Conservation (phyloP, 2,113 vertebrate species). For the Chionomys nivalis region DNA sequence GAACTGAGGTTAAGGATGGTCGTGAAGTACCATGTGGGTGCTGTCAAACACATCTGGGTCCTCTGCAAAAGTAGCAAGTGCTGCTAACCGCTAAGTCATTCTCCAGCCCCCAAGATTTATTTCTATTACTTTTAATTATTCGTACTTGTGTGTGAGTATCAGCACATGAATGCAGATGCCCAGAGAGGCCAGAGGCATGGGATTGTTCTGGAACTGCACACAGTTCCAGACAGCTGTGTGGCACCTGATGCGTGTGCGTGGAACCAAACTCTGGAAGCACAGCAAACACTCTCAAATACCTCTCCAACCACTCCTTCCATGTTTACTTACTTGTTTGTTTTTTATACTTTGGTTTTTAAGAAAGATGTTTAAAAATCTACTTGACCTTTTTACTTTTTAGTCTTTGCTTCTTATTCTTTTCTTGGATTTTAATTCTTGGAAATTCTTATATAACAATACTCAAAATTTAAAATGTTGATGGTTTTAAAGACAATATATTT, state of each 20-base stretch:
- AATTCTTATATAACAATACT: slow-evolving; percentile 24
- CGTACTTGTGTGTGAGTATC: background rate
- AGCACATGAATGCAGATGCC: background rate
- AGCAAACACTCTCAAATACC: background rate
- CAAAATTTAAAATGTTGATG: background rate
- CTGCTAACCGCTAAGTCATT: background rate
- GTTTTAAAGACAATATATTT: background rate
- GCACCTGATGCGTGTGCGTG: background rate
- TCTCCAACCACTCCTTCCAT: background rate
- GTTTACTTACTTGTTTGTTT: background rate
- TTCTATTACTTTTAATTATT: background rate
- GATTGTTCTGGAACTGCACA: background rate
- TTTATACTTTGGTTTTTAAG: background rate
- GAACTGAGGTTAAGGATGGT: background rate
- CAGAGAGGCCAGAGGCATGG: background rate
- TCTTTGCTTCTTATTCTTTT: background rate
- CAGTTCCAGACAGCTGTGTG: background rate
- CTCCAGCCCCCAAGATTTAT: background rate
- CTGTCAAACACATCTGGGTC: background rate
- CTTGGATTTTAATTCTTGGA: slow-evolving; percentile 39
- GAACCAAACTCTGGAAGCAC: background rate
- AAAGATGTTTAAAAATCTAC: slow-evolving; percentile 23
- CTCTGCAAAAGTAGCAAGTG: background rate
- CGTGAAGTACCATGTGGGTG: background rate
- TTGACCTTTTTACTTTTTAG: background rate